Evolutionary conservation across 2,113 vertebrate genomes (phyloP).

Genomic region (Copsychus sechellarum): DNA sequence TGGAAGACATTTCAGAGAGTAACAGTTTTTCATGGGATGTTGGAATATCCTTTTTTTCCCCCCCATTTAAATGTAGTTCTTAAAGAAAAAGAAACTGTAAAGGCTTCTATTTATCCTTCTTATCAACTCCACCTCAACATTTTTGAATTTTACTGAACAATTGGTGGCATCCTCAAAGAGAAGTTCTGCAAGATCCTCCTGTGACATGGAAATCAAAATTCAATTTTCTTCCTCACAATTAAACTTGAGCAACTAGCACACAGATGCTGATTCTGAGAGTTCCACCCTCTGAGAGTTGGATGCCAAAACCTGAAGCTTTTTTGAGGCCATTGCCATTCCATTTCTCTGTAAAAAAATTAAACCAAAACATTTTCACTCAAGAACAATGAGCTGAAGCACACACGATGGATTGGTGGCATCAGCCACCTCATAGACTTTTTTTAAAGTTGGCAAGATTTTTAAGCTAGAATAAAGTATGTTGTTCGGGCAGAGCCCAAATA

Average conservation of each 20-base stretch:
- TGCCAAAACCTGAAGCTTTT: not conserved
- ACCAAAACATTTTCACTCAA: not conserved
- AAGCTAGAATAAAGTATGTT: not conserved
- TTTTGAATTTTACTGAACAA: not conserved
- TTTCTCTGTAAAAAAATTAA: not conserved
- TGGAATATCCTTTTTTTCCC: not conserved
- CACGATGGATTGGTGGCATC: not conserved
- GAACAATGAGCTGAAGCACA: not conserved
- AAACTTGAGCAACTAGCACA: not conserved
- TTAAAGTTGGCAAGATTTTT: not conserved
- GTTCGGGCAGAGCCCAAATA: not conserved
- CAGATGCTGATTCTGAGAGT: not conserved
- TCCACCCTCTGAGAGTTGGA: fast-evolving
- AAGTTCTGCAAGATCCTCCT: not conserved
- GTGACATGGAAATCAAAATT: not conserved
- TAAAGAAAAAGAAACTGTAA: not conserved
- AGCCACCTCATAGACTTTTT: not conserved
- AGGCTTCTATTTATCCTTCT: not conserved
- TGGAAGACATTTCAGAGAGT: not conserved
- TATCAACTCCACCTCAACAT: not conserved
- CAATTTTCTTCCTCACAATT: not conserved
- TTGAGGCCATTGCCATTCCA: not conserved
- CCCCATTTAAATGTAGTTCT: not conserved
- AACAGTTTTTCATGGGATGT: not conserved
- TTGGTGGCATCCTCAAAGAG: not conserved